These are phyloP conservation scores for Axea sp. DNA, from an alignment of 2,888 invertebrate species.

Conservation along the genomic window DNA sequence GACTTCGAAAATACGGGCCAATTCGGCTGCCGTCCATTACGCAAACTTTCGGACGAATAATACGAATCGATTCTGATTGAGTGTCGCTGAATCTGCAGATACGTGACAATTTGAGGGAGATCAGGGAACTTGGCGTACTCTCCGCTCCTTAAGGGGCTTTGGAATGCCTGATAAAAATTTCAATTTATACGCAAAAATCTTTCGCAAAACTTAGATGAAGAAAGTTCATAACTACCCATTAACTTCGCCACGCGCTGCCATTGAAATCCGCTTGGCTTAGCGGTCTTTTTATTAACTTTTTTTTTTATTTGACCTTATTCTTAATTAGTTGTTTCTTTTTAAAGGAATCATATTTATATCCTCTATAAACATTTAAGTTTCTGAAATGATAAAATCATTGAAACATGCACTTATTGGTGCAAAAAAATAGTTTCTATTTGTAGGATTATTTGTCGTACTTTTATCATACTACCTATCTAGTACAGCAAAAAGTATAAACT, in stretches of 20 bases:
- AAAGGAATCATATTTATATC: constrained; percentile 16
- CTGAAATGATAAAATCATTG: neutral
- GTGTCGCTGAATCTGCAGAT: constrained; percentile 59
- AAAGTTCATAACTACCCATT: constrained; percentile 74
- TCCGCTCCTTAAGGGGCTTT: constrained; percentile 66
- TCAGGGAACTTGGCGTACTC: constrained; percentile 52
- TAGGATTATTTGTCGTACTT: no score
- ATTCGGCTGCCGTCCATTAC: constrained; percentile 36
- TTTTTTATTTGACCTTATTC: constrained; percentile 26
- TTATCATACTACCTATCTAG: no score
- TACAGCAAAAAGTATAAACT: no score
- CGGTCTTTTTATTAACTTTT: constrained; percentile 7
- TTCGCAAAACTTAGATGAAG: constrained; percentile 71
- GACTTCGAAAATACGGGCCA: constrained; percentile 26
- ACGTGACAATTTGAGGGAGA: constrained; percentile 57
- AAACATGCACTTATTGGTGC: no score
- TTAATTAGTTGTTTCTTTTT: constrained; percentile 9
- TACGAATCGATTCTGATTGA: constrained; percentile 56
- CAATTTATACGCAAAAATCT: constrained; percentile 72
- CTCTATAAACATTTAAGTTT: neutral
- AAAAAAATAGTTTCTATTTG: no score
- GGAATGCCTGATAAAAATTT: constrained; percentile 71
- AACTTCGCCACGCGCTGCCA: constrained; percentile 64
- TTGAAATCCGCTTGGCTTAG: constrained; percentile 61
- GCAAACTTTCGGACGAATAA: constrained; percentile 45